Percentiles rank a stretch among this genome's conserved stretches.
These are phyloP conservation scores for Megaleporinus macrocephalus DNA, from an alignment of 2,113 vertebrate species.

Conservation along the genomic window DNA sequence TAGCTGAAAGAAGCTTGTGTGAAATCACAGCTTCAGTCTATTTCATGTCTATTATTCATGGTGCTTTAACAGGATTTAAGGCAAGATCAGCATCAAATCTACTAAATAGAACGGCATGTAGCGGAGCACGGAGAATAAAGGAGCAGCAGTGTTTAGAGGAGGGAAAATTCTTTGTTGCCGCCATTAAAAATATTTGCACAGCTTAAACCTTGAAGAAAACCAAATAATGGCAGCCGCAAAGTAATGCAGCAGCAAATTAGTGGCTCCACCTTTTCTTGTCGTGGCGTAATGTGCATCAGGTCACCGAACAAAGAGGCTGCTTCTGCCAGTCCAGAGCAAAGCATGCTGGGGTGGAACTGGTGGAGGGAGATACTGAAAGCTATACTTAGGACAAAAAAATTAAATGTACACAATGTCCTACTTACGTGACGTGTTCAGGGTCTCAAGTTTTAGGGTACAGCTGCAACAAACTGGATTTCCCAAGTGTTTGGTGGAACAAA, in stretches of 20 bases:
- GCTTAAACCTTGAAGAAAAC: constrained; percentile 34
- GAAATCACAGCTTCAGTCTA: background rate
- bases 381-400: background rate
- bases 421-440: no score
- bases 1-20: background rate
- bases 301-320: constrained; percentile 16
- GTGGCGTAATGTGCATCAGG: constrained; percentile 18
- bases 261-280: constrained; percentile 4
- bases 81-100: no score
- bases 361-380: background rate
- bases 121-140: background rate
- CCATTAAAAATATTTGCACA: constrained; percentile 33
- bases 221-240: constrained; percentile 1
- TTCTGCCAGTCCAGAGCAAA: background rate
- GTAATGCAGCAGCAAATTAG: constrained; percentile 28
- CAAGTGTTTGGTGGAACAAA: no score
- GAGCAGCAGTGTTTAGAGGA: background rate
- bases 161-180: background rate
- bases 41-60: background rate
- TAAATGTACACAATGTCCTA: no score
- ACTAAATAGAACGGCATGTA: background rate
- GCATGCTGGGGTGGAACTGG: background rate
- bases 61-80: background rate
- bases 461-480: no score
- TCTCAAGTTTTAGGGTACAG: no score